Evolutionary conservation across 2,797 vertebrate species (phyloP).

Genomic region (Pitangus sulphuratus): DNA sequence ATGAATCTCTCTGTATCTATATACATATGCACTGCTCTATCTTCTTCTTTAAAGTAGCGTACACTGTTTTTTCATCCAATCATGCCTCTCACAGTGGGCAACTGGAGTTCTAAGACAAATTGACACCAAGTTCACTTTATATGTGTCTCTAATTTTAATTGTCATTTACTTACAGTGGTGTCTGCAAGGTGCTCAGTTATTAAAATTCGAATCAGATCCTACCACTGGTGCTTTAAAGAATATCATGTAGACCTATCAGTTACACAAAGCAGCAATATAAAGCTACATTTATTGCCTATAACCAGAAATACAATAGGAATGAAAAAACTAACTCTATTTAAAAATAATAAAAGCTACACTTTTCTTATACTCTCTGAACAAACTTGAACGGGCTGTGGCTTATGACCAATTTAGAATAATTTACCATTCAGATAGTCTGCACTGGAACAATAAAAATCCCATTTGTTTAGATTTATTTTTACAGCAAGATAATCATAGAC

Average conservation of each 20-base stretch:
- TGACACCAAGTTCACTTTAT: not conserved
- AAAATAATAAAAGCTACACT: slow-evolving; percentile 17
- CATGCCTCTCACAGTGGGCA: not conserved
- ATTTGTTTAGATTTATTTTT: slow-evolving; percentile 61
- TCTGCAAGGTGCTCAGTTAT: not conserved
- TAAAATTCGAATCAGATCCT: not conserved
- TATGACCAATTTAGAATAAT: slow-evolving; percentile 52
- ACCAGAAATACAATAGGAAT: not conserved
- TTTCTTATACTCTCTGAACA: not conserved
- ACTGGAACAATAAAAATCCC: slow-evolving; percentile 46
- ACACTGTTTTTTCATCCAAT: not conserved
- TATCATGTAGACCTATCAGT: not conserved
- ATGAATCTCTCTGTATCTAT: not conserved
- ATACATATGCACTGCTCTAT: not conserved
- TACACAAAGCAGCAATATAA: not conserved
- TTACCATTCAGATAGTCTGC: slow-evolving; percentile 35
- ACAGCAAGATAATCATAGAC: slow-evolving; percentile 43
- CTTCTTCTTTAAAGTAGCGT: not conserved
- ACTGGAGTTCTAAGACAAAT: not conserved
- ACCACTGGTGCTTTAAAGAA: not conserved
- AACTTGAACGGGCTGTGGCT: not conserved
- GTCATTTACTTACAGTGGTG: not conserved
- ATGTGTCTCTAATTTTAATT: not conserved
- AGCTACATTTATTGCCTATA: slow-evolving; percentile 14
- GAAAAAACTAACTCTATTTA: not conserved